Evolutionary conservation across 2,888 invertebrate genomes (phyloP).

Genomic region (Cantharis nigra): DNA sequence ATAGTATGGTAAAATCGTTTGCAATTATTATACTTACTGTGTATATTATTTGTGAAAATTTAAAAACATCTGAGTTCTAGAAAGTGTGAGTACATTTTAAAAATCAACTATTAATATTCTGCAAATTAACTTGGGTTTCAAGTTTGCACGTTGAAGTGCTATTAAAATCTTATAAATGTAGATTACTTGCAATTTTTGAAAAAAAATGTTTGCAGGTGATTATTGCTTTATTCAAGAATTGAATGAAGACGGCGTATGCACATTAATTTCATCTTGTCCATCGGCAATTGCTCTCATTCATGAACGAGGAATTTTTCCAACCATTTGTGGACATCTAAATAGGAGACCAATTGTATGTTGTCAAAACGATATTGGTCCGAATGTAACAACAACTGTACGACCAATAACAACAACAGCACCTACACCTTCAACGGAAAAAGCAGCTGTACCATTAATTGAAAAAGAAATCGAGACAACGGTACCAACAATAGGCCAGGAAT

Average conservation of each 20-base stretch:
- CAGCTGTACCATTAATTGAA: no score
- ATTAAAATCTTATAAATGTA: no score
- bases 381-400: constrained; percentile 1
- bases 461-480: no score
- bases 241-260: constrained; percentile 37
- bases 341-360: constrained; percentile 42
- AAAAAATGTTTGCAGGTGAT: neutral
- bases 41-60: no score
- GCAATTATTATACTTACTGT: no score
- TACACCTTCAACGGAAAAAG: neutral
- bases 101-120: no score
- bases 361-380: neutral
- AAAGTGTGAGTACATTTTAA: no score
- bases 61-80: no score
- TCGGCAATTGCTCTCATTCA: constrained; percentile 33
- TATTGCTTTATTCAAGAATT: neutral
- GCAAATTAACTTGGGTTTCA: no score
- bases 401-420: neutral
- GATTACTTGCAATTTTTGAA: no score
- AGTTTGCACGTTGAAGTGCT: no score
- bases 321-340: constrained; percentile 43
- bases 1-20: no score
- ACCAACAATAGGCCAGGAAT: neutral
- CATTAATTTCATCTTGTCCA: constrained; percentile 37
- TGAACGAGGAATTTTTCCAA: constrained; percentile 33